phyloP scores from a whole-genome alignment of 2,888 invertebrate genomes.

The Apodemia duryi region DNA sequence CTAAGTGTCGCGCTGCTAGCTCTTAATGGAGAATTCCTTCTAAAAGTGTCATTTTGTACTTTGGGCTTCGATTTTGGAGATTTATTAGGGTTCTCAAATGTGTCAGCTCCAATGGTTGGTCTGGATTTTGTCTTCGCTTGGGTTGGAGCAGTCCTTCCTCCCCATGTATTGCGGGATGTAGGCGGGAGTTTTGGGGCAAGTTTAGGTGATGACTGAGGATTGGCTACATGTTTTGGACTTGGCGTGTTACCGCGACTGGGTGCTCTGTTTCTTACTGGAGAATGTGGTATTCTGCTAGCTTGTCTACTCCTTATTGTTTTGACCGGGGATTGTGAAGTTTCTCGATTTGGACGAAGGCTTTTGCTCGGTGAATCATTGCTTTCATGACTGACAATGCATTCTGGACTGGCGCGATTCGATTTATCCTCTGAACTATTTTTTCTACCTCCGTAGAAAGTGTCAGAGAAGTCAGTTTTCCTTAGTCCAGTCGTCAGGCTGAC shows the following conservation, averaged over 20 bases:
- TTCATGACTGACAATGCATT: slow-evolving; percentile 59
- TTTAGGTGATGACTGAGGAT: slow-evolving; percentile 66
- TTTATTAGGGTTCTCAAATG: slow-evolving; percentile 77
- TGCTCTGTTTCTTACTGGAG: slow-evolving; percentile 58
- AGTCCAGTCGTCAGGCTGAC: slow-evolving; percentile 85
- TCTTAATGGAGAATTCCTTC: slow-evolving; percentile 72
- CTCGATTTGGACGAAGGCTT: slow-evolving; percentile 60
- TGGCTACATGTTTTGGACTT: slow-evolving; percentile 60
- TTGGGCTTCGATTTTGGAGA: slow-evolving; percentile 78
- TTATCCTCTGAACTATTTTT: slow-evolving; percentile 64
- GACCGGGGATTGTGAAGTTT: slow-evolving; percentile 56
- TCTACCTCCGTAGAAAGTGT: slow-evolving; percentile 80
- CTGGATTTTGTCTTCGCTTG: slow-evolving; percentile 60
- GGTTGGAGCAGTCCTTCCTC: slow-evolving; percentile 78
- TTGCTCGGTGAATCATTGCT: slow-evolving; percentile 66
- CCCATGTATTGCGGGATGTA: slow-evolving; percentile 85
- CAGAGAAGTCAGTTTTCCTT: slow-evolving; percentile 84
- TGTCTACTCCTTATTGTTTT: slow-evolving; percentile 63
- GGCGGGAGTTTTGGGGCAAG: slow-evolving; percentile 62
- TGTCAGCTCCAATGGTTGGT: slow-evolving; percentile 62
- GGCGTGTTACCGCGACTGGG: slow-evolving; percentile 66
- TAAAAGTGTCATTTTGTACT: slow-evolving; percentile 64
- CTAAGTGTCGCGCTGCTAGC: slow-evolving; percentile 67
- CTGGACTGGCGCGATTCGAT: slow-evolving; percentile 62
- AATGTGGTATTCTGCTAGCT: slow-evolving; percentile 68